A percentile compares a stretch with the other conserved stretches of the same genome.
Conservation (phyloP, 2,797 vertebrate species). For the Podarcis siculus region DNA sequence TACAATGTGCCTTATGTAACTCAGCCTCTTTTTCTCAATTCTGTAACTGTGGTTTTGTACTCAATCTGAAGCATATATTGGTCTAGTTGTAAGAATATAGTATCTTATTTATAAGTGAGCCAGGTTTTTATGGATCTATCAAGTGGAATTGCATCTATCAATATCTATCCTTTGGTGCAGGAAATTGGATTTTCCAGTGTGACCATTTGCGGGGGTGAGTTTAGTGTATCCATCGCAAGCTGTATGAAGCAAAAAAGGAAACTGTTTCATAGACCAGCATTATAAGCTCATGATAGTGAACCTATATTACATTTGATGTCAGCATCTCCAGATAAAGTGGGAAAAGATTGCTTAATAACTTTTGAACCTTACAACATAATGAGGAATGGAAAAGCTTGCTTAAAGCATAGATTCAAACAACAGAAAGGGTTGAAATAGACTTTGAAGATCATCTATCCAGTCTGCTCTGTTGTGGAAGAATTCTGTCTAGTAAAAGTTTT, state of each 20-base stretch:
- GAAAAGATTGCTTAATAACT: slow-evolving; percentile 31
- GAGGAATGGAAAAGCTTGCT: slow-evolving; percentile 6
- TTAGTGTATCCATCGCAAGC: background rate
- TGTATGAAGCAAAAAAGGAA: slow-evolving; percentile 2
- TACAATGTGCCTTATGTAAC: background rate
- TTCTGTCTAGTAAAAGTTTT: background rate
- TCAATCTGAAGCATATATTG: slow-evolving; percentile 21
- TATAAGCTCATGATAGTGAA: slow-evolving; percentile 23
- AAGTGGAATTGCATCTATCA: slow-evolving; percentile 13
- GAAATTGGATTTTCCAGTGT: slow-evolving; percentile 15
- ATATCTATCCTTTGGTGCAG: slow-evolving; percentile 20
- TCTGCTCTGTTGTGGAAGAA: background rate
- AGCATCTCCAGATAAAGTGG: slow-evolving; percentile 17
- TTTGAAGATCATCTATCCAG: background rate
- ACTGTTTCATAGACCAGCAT: slow-evolving; percentile 1
- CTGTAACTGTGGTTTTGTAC: background rate
- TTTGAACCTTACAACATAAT: slow-evolving; percentile 13
- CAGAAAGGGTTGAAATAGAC: background rate
- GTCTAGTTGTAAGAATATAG: slow-evolving; percentile 9
- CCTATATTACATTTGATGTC: slow-evolving; percentile 29
- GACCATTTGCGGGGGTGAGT: background rate
- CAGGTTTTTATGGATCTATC: slow-evolving; percentile 12
- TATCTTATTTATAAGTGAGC: slow-evolving; percentile 24
- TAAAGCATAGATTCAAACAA: background rate
- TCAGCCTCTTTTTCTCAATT: background rate